Evolutionary conservation across 2,113 vertebrate species (phyloP), one percentile per base, ranked within the genome.

Genomic region (Podilymbus podiceps): DNA sequence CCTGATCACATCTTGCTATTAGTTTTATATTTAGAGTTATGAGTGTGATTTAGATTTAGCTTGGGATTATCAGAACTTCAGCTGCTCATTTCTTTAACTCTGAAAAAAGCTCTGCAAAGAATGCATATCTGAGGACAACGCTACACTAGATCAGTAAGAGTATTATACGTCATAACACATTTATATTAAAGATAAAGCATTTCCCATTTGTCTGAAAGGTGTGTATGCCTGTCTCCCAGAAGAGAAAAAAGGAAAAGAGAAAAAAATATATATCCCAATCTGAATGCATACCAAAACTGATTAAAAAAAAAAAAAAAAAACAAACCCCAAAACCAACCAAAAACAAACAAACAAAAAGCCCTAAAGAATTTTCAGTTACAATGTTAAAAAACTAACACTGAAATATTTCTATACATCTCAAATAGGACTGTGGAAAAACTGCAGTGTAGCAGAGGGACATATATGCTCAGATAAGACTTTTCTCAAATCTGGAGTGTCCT

Each of bases 81-180:
- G 62, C 38, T 97, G 90, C 86, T 94, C 81, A 66, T 87, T 95
- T 96, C 74, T 72, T 91, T 63, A 88, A 67, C 28, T 72, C 18
- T 56, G 67, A 73, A 64, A 82, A 85, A 71, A 60, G 25, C 46
- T 75, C 50, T 67, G 42, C 55, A 86, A 90, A 30, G 64, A 77
- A 94, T 83, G 64, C 13, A 13, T 31, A 53, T 66, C 62, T 81
- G 59, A 93, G 77, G 68, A 67, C 64, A 81, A 8, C 6, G 56
- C 16, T 22, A 23, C 8, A 10, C n/a, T 31, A 22, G 50, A 66
- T 52, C 90, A 78, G 23, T 63, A 69, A 40, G 12, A 81, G 35
- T 5, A 40, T 85, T 90, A 56, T 53, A n/a, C 58, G 53, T 62
- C 38, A 58, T 58, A 85, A 84, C 7, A 38, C 5, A 46, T 44